Evolutionary conservation across 2,888 invertebrate species (phyloP).

Genomic region (Lasioglossum figueresi): DNA sequence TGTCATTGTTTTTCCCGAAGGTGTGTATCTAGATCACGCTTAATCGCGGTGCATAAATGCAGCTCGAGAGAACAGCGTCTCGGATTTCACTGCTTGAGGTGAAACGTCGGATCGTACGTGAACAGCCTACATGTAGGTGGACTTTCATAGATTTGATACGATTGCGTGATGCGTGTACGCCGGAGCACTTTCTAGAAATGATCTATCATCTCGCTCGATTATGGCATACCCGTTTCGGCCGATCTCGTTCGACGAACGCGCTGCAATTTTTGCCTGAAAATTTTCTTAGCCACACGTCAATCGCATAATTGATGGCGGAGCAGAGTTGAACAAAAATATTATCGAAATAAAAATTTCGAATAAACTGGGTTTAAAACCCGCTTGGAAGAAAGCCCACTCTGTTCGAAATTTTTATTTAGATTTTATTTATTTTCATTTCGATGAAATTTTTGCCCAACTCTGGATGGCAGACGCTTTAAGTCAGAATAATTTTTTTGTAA

Average conservation of each 20-base stretch:
- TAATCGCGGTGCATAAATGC: constrained; percentile 52
- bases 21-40: constrained; percentile 60
- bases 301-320: background rate
- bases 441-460: no score
- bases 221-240: constrained; percentile 43
- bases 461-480: background rate
- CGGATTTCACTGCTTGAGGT: constrained; percentile 70
- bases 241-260: background rate
- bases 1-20: constrained; percentile 10
- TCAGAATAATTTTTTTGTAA: background rate
- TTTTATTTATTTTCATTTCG: no score
- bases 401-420: no score
- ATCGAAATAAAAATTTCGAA: no score
- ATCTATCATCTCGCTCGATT: constrained; percentile 68
- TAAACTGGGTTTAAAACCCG: no score
- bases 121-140: constrained; percentile 68
- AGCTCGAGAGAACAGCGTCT: constrained; percentile 66
- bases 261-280: background rate
- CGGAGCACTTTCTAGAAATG: constrained; percentile 69
- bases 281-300: background rate
- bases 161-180: constrained; percentile 68
- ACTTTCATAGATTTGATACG: constrained; percentile 73
- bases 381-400: no score
- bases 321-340: no score
- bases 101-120: constrained; percentile 66